phyloP scores from a whole-genome alignment of 2,797 vertebrate species.

The Sebastes iracundus region DNA sequence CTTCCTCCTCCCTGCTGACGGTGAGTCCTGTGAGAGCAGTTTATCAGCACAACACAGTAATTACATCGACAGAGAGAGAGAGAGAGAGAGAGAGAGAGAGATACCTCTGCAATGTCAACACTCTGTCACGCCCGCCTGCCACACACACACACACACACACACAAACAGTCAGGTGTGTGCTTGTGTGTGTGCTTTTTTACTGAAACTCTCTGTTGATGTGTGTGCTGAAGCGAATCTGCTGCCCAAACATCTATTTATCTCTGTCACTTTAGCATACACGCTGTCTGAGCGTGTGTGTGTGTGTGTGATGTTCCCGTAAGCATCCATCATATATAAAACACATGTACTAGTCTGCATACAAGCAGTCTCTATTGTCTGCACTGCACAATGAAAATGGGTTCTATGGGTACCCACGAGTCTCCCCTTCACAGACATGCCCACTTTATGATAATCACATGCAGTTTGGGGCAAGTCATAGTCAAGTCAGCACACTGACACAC shows the following conservation, averaged over 20 bases:
- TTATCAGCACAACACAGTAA: slow-evolving; percentile 59
- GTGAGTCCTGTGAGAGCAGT: slow-evolving; percentile 49
- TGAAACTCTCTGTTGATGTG: slow-evolving; percentile 1
- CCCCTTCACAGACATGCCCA: too few relatives aligned
- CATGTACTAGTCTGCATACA: background rate
- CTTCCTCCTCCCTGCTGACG: background rate
- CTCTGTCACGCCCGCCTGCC: background rate
- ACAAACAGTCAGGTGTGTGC: background rate
- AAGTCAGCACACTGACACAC: too few relatives aligned
- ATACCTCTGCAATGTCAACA: slow-evolving; percentile 33
- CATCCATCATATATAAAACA: background rate
- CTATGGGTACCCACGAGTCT: too few relatives aligned
- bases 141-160: background rate
- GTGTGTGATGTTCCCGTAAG: background rate
- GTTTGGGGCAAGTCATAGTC: too few relatives aligned
- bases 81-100: background rate
- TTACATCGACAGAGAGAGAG: slow-evolving; percentile 20
- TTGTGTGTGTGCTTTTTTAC: background rate
- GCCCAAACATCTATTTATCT: slow-evolving; percentile 39
- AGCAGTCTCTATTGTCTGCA: background rate
- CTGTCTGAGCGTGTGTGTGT: background rate
- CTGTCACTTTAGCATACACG: slow-evolving; percentile 7
- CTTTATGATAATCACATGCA: too few relatives aligned
- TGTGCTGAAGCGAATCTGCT: slow-evolving; percentile 24
- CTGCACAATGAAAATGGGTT: too few relatives aligned